Evolutionary conservation across 2,113 vertebrate species (phyloP).

Genomic region (Peromyscus californicus): DNA sequence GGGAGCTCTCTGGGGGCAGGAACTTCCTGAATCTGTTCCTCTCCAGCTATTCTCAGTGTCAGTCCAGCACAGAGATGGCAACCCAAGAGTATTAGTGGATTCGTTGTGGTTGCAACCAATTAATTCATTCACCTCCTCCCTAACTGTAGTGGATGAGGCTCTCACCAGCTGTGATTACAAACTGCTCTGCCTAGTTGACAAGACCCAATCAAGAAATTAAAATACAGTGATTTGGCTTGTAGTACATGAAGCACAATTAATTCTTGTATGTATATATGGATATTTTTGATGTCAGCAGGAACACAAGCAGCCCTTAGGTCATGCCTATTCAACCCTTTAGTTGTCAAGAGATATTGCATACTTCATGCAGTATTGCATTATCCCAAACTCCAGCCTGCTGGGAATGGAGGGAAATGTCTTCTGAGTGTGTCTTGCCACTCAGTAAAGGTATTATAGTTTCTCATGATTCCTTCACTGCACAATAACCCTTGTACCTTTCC

Average conservation of each 20-base stretch:
- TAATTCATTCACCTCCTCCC: constrained; percentile 50
- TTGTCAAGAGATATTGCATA: constrained; percentile 86
- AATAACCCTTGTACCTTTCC: constrained; percentile 40
- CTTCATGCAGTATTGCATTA: constrained; percentile 84
- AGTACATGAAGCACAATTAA: constrained; percentile 77
- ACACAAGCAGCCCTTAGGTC: constrained; percentile 59
- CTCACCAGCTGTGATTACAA: constrained; percentile 70
- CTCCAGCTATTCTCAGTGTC: background rate
- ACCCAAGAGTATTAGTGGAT: constrained; percentile 9
- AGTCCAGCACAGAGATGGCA: background rate
- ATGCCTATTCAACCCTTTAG: constrained; percentile 79
- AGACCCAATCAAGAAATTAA: constrained; percentile 78
- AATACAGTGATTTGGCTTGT: constrained; percentile 78
- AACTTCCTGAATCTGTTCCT: background rate
- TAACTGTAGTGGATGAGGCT: constrained; percentile 39
- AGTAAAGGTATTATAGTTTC: constrained; percentile 25
- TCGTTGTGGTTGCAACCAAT: constrained; percentile 55
- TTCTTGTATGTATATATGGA: constrained; percentile 73
- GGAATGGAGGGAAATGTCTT: constrained; percentile 72
- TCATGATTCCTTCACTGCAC: constrained; percentile 77
- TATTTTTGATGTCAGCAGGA: constrained; percentile 81
- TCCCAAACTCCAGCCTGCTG: constrained; percentile 78
- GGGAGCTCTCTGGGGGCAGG: background rate
- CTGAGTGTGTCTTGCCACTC: constrained; percentile 79
- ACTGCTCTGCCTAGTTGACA: constrained; percentile 72